Conservation (phyloP, 2,797 vertebrate genomes). For the Urophycis tenuis region DNA sequence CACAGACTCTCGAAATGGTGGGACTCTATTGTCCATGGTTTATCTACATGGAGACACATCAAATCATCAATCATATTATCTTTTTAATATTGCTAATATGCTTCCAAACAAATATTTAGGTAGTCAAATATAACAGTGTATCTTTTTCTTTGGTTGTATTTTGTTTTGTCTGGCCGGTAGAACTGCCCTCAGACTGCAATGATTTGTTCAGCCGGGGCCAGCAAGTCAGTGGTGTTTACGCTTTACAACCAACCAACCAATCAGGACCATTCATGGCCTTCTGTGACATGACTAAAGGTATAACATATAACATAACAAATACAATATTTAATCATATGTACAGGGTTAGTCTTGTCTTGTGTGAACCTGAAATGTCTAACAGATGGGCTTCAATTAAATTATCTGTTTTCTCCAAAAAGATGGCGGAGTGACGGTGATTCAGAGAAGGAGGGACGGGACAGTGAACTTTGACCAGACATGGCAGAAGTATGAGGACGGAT, state of each 20-base stretch:
- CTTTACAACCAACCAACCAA: constrained; percentile 68
- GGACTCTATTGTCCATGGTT: neutral
- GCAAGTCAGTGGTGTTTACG: constrained; percentile 71
- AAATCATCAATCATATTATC: neutral
- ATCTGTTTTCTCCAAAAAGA: constrained; percentile 55
- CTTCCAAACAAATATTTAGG: neutral
- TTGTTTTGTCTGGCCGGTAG: constrained; percentile 53
- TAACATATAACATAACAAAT: neutral
- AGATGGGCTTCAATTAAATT: neutral
- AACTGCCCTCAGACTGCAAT: constrained; percentile 74
- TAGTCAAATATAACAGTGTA: neutral
- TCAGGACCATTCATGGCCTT: constrained; percentile 77
- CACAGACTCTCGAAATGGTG: constrained; percentile 41
- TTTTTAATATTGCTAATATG: neutral
- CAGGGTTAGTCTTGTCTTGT: neutral
- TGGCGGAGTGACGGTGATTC: constrained; percentile 78
- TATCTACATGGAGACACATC: neutral
- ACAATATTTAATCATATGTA: neutral
- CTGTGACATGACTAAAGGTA: constrained; percentile 83
- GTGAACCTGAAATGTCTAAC: neutral
- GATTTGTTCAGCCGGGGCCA: constrained; percentile 70
- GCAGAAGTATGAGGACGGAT: constrained; percentile 80
- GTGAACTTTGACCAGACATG: constrained; percentile 86
- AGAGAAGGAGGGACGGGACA: constrained; percentile 76
- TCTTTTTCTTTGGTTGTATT: neutral